Evolutionary conservation across 2,113 vertebrate genomes (phyloP), one percentile per base, ranked within the genome.

Genomic region (Lota lota): DNA sequence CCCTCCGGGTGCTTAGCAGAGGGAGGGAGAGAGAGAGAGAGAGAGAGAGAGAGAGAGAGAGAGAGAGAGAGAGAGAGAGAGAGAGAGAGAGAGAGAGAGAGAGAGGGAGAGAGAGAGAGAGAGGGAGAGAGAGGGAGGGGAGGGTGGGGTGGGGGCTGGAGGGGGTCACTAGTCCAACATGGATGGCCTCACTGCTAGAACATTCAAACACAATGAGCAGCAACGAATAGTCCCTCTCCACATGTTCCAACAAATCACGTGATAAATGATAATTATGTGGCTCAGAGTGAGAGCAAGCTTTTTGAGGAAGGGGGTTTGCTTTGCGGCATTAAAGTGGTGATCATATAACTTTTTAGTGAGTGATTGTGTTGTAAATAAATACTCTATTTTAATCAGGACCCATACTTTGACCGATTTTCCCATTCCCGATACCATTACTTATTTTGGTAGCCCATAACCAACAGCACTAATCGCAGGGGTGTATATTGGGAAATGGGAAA

Each of bases 1-100:
- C 85, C 88, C 87, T 84, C 68, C 51, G 86, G 86, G 81, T 69
- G 77, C 77, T 79, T 74, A 63, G 78, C 72, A 0, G 22, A 75
- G 67, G 57, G 69, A 1, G 10, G 3, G 65, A 53, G 59, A 67
- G 64, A 50, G 18, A 15, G 12, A 8, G 20, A 17, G 20, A 7
- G 22, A 17, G 5, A 22, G 60, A 12, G 2, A 22, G 21, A 17
- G 58, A 17, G 78, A 47, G 40, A 75, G 85, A 83, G 86, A 67
- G 75, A 80, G 40, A 12, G 40, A 1, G 36, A 75, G 83, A 72
- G 79, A 74, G 78, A 75, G 85, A 84, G 86, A 69, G 75, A 0
- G 21, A 74, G 67, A 58, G 69, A 1, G 10, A 4, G 65, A 53
- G 59, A 67, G 64, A 50, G 28, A 14, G 12, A 7, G 20, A 16